Conservation (phyloP, 2,113 vertebrate species). For the Pomatorhinus ruficollis region DNA sequence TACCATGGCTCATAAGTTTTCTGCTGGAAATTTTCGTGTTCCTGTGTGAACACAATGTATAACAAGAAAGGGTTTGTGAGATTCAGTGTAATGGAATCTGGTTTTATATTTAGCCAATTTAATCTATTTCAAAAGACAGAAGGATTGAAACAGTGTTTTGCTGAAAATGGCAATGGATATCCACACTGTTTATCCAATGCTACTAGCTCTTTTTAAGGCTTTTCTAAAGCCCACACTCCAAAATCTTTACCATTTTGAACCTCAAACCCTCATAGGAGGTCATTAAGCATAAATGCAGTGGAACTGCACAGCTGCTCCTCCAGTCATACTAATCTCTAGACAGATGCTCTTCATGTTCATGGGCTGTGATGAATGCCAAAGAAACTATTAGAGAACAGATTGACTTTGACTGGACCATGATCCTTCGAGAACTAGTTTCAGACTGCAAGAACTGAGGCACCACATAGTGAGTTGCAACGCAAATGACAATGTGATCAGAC, state of each 20-base stretch:
- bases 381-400: conserved; percentile 52
- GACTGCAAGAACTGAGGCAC: not conserved
- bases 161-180: not conserved
- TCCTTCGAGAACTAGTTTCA: conserved; percentile 36
- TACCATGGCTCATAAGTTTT: not conserved
- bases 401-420: conserved; percentile 2
- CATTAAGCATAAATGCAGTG: conserved; percentile 20
- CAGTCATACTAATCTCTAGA: conserved; percentile 20
- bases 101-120: not conserved
- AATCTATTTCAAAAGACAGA: not conserved
- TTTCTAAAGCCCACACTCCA: not conserved
- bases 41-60: not conserved
- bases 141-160: not conserved
- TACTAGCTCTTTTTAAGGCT: not conserved
- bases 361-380: conserved; percentile 30
- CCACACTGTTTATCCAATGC: not conserved
- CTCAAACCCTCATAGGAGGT: conserved; percentile 6
- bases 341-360: conserved; percentile 45
- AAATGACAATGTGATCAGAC: not conserved
- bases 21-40: not conserved
- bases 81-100: not conserved
- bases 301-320: conserved; percentile 32
- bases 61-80: not conserved
- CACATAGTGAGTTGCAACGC: not conserved
- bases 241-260: not conserved